Evolutionary conservation across 1,140 invertebrate species (phyloP), one percentile per base, ranked within the genome.

Genomic region (Lamellibrachia luymesi): DNA sequence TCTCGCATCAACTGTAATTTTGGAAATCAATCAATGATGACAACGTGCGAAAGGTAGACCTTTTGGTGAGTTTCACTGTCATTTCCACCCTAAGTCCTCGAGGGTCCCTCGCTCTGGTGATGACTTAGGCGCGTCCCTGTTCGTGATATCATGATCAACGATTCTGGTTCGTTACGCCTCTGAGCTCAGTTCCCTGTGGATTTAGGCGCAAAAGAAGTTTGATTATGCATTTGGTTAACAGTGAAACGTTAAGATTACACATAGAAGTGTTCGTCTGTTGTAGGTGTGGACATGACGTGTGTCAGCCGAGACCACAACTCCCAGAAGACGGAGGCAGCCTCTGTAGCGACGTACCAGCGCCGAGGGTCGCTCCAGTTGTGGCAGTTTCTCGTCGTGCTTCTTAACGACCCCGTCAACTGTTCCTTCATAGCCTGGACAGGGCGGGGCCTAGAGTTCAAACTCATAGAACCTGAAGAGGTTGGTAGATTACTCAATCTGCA

Each of bases 361-460:
- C 97, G 98, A 56, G 98, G 98, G 0, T 98, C 98, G 0, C 96
- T 99, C 64, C 98, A 99, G 95, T 96, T 99, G 8, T 99, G 98
- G 98, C 98, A 99, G 96, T 99, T 99, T 96, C 97, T 99, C 25
- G 98, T 99, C 25, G 97, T 98, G 0, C 96, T 99, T 7, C 96
- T 99, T 90, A 98, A 99, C 94, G 98, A 99, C 94, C 98, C 98
- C 1, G 96, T 97, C 13, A 98, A 98, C 96, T 97, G 98, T 1
- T 97, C 98, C 22, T 99, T 98, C 95, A 99, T 99, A 91, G 98
- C 98, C 2, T 99, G 99, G 99, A 99, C 99, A 0, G 98, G 98
- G 0, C 96, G 98, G 4, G 99, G 98, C 27, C 98, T 99, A 97
- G 98, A 99, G 95, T 99, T 99, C 95, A 99, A 99, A 95, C 97